Conservation (phyloP, 2,113 vertebrate genomes). For the Seriola rivoliana region DNA sequence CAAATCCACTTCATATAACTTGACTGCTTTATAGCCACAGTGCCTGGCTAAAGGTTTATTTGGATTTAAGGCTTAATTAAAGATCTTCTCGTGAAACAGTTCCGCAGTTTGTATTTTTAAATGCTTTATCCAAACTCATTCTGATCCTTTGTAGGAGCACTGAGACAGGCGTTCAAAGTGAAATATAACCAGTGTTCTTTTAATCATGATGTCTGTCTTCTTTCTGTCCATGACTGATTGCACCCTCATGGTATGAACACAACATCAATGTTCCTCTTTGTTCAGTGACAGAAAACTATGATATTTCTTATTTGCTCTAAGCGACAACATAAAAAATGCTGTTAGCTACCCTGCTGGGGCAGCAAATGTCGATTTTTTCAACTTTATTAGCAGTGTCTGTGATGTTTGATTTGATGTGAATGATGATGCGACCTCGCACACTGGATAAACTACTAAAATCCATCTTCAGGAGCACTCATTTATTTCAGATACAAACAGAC, state of each 20-base stretch:
- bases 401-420: conserved; percentile 26
- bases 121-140: conserved; percentile 11
- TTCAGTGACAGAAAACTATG: neutral
- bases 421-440: conserved; percentile 21
- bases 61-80: neutral
- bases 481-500: conserved; percentile 8
- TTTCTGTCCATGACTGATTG: conserved; percentile 9
- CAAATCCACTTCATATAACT: neutral
- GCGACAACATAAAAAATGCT: conserved; percentile 8
- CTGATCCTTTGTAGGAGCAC: neutral
- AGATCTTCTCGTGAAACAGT: conserved; percentile 10
- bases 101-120: conserved; percentile 1
- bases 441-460: conserved; percentile 22
- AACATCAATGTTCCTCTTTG: neutral
- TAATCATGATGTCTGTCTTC: conserved; percentile 1
- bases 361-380: conserved; percentile 19
- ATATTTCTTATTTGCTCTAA: neutral
- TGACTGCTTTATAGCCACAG: neutral
- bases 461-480: conserved; percentile 31
- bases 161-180: neutral
- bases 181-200: conserved; percentile 14
- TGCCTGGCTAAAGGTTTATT: neutral
- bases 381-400: conserved; percentile 22
- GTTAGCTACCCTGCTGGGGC: conserved; percentile 28
- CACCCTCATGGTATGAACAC: neutral